Percentiles rank a stretch among this genome's conserved stretches.
These are phyloP conservation scores for Scaptomyza caliginosa DNA, from an alignment of 2,888 invertebrate genomes.

Conservation along the genomic window DNA sequence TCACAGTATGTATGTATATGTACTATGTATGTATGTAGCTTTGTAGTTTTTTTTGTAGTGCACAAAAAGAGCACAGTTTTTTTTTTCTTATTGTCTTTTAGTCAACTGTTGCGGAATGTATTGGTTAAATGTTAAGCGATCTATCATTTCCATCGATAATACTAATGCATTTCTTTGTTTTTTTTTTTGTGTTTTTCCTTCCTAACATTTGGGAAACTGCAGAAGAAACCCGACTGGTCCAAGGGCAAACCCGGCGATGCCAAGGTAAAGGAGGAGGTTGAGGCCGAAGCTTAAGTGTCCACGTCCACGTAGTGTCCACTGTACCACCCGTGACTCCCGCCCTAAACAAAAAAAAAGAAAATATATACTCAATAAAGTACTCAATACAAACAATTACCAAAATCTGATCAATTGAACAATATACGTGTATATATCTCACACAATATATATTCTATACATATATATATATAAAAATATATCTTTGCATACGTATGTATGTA, in stretches of 20 bases:
- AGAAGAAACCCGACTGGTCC: constrained; percentile 98
- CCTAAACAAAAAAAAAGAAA: constrained; percentile 75
- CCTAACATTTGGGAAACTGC: constrained; percentile 73
- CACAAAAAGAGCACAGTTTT: constrained; percentile 48
- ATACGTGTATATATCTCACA: constrained; percentile 69
- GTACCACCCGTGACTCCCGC: constrained; percentile 82
- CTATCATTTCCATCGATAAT: neutral
- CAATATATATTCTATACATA: constrained; percentile 45
- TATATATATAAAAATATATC: constrained; percentile 6
- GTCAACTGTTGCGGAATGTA: constrained; percentile 47
- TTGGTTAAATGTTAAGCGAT: constrained; percentile 37
- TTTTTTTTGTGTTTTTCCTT: neutral
- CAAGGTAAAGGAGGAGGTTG: constrained; percentile 93
- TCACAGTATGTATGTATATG: constrained; percentile 13
- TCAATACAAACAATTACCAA: constrained; percentile 40
- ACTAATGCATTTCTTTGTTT: constrained; percentile 21
- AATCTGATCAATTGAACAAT: constrained; percentile 54
- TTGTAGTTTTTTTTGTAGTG: constrained; percentile 46
- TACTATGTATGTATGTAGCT: constrained; percentile 32
- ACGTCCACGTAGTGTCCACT: constrained; percentile 83
- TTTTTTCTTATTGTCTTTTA: neutral
- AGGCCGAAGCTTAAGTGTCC: constrained; percentile 91
- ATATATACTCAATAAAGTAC: constrained; percentile 44
- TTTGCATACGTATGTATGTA: too few relatives aligned
- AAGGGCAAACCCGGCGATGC: constrained; percentile 94